phyloP scores from a whole-genome alignment of 2,113 vertebrate genomes.

The Pituophis catenifer region DNA sequence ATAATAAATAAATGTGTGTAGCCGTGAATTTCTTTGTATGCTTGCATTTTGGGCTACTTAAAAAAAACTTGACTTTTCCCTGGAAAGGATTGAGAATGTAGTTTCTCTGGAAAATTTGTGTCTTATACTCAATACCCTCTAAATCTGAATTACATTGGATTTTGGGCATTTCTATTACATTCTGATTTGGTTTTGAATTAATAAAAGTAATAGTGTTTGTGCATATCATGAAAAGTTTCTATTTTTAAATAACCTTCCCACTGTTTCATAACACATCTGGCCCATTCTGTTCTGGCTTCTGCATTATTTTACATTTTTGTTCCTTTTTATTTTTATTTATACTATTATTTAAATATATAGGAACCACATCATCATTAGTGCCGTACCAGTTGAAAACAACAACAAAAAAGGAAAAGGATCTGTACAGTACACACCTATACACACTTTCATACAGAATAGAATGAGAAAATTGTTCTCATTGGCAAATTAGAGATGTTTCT shows the following conservation, averaged over 20 bases:
- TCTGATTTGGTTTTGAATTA: neutral
- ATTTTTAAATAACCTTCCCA: neutral
- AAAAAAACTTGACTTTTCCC: neutral
- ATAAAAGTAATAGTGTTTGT: neutral
- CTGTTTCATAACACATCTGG: neutral
- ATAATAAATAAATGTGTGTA: neutral
- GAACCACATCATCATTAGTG: neutral
- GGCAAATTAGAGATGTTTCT: neutral
- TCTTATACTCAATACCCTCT: neutral
- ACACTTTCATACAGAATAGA: neutral
- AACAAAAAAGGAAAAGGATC: neutral
- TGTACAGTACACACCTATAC: too few relatives aligned
- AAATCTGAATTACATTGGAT: neutral
- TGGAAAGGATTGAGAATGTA: neutral
- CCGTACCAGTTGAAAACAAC: neutral
- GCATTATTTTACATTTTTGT: neutral
- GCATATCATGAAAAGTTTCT: neutral
- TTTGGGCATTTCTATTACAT: neutral
- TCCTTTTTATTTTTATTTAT: neutral
- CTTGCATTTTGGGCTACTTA: neutral
- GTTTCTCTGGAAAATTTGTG: neutral
- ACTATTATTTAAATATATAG: neutral
- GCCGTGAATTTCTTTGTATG: neutral
- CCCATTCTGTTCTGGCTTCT: neutral
- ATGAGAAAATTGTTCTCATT: neutral